Percentiles rank a stretch among this genome's conserved stretches.
Conservation (phyloP, 2,888 invertebrate genomes). For the Hirtodrosophila histrioides region DNA sequence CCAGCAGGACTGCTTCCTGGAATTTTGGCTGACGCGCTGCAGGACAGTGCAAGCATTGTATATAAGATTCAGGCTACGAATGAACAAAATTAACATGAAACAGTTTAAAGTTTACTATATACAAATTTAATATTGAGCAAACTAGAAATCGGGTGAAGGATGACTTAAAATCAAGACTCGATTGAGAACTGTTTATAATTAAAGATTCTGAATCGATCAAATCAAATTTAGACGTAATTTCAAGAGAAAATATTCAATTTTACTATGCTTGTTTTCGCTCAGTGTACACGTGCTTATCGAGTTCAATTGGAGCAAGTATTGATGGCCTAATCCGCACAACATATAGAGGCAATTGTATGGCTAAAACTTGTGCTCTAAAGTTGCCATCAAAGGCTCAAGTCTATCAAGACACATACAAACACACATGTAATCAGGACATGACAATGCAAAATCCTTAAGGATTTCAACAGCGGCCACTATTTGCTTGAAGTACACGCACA, state of each 20-base stretch:
- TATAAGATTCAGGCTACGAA: too few relatives aligned
- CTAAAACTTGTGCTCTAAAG: slow-evolving; percentile 33
- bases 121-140: too few relatives aligned
- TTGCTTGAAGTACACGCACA: slow-evolving; percentile 33
- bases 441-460: slow-evolving; percentile 59
- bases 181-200: too few relatives aligned
- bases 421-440: slow-evolving; percentile 45
- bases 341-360: slow-evolving; percentile 25
- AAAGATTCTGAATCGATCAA: too few relatives aligned
- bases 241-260: too few relatives aligned
- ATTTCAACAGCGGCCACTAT: slow-evolving; percentile 52
- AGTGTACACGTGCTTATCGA: slow-evolving; percentile 19
- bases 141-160: too few relatives aligned
- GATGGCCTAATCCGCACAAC: slow-evolving; percentile 42
- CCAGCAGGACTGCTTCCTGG: slow-evolving; percentile 13
- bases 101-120: too few relatives aligned
- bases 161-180: too few relatives aligned
- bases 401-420: slow-evolving; percentile 16
- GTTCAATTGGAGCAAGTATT: slow-evolving; percentile 10
- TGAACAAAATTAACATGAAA: too few relatives aligned
- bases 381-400: slow-evolving; percentile 25
- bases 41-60: too few relatives aligned
- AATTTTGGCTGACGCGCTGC: slow-evolving; percentile 4
- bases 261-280: too few relatives aligned
- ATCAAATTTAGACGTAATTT: too few relatives aligned